Evolutionary conservation across 2,888 invertebrate species (phyloP).

Genomic region (Synergus umbraculus): DNA sequence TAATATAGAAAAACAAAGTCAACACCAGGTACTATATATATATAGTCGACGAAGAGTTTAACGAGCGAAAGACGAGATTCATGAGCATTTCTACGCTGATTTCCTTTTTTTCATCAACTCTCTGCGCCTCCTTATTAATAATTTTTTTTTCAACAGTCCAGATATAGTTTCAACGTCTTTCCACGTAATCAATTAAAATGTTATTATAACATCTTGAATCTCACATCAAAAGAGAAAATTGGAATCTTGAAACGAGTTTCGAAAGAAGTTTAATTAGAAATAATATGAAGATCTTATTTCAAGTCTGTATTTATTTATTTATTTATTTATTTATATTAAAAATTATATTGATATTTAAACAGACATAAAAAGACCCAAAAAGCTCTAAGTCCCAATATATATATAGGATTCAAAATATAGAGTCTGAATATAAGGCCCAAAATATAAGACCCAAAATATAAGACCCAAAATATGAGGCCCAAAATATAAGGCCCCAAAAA

Average conservation of each 20-base stretch:
- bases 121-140: slow-evolving; percentile 14
- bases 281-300: not conserved
- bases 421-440: too few relatives aligned
- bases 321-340: not conserved
- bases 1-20: not conserved
- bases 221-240: not conserved
- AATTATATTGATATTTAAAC: not conserved
- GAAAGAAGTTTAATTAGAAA: not conserved
- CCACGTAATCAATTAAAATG: slow-evolving; percentile 28
- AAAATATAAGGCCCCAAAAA: too few relatives aligned
- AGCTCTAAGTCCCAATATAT: too few relatives aligned
- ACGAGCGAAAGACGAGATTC: slow-evolving; percentile 35
- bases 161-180: not conserved
- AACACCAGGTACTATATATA: not conserved
- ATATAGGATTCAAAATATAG: too few relatives aligned
- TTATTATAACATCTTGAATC: not conserved
- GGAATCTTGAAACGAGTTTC: not conserved
- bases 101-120: not conserved
- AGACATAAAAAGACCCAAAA: too few relatives aligned
- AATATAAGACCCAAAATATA: too few relatives aligned
- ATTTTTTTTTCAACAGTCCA: not conserved
- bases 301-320: too few relatives aligned
- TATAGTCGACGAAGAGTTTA: slow-evolving; percentile 5
- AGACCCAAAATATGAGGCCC: too few relatives aligned
- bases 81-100: not conserved